phyloP scores from a whole-genome alignment of 2,113 vertebrate genomes.

The Rhynchomys soricoides region DNA sequence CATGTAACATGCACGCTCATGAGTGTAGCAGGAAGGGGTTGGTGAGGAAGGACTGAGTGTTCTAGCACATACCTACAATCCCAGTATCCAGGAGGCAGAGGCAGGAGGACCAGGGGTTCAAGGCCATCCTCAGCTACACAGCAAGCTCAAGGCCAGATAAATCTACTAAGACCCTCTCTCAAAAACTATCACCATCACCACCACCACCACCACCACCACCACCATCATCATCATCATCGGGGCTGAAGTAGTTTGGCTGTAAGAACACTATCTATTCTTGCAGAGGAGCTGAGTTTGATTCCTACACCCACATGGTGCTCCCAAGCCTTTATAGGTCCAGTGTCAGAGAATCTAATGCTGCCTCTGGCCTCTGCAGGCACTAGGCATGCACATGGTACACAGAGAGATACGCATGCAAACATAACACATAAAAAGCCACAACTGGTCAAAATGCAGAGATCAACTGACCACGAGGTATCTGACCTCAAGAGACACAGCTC shows the following conservation, averaged over 20 bases:
- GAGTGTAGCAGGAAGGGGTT: not conserved
- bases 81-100: not conserved
- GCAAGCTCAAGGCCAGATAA: not conserved
- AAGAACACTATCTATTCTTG: not conserved
- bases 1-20: not conserved
- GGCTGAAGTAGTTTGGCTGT: not conserved
- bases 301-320: not conserved
- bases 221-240: not conserved
- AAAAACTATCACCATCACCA: not conserved
- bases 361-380: not conserved
- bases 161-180: not conserved
- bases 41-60: not conserved
- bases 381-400: not conserved
- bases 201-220: not conserved
- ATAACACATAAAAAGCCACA: not conserved
- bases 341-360: not conserved
- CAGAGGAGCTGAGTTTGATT: not conserved
- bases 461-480: not conserved
- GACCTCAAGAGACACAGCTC: not conserved
- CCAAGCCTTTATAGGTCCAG: not conserved
- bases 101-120: not conserved
- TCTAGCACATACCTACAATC: not conserved
- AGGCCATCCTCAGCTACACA: not conserved
- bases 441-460: not conserved
- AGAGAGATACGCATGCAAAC: not conserved